Base-by-base conservation (phyloP, 1,140 invertebrate species). In the Eurosta solidaginis region DNA sequence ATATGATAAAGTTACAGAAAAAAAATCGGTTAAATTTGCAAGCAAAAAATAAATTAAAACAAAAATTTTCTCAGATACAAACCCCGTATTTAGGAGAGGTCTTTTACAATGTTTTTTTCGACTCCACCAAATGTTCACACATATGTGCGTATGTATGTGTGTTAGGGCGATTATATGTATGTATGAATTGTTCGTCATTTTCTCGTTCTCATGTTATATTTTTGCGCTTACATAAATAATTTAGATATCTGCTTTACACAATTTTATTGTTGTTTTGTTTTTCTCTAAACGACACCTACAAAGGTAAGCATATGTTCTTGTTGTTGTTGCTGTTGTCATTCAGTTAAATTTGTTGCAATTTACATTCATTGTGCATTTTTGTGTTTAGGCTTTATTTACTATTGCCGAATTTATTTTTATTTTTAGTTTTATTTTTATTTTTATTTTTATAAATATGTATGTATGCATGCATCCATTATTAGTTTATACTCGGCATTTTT, bases 201-300 rank as follows among this genome's bases (percentile, higher is more conserved):
- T 10, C 14, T 75, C 17, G 45, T 47, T 75, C 22, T 47, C 9
- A 9, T 10, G 45, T 10, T 47, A 47, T 47, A 45, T 29, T 45
- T 47, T 75, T 27, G 27, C 20, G 73, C 79, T 81, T 82, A 81
- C 75, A 54, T 78, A 78, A 63, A 81, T 80, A 79, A 73, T 80
- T 81, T 81, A 81, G 81, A 81, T 82, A 79, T 79, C 79, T 78
- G 81, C 81, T 79, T 81, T 81, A 81, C 80, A 82, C 78, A 40
- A 81, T 77, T 77, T 63, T 42, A 20, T 17, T 68, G 59, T 68
- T 68, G 59, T 68, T 9, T 17, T n/a, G 12, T 29, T 68, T 68
- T 22, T 29, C 7, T 40, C 40, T 68, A 1, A 40, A 68, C 40
- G 20, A n/a, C 10, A 20, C 33, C 17, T 68, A 68, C 59, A 68